Evolutionary conservation across 2,888 invertebrate genomes (phyloP).

Genomic region (Campoplex capitator): DNA sequence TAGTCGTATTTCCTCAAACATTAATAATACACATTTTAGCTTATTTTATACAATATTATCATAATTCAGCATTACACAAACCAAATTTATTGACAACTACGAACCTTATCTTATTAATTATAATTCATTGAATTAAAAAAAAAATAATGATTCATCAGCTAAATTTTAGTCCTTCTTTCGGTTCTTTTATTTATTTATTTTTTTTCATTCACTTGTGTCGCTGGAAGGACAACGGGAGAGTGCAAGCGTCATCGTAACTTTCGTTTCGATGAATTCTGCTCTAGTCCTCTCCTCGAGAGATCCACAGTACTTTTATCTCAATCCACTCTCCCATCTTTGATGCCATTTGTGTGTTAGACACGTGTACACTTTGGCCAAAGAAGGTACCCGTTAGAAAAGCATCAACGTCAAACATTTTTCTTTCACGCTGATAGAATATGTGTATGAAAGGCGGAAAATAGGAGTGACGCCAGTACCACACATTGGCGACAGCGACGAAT

Average conservation of each 20-base stretch:
- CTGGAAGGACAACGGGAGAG: background rate
- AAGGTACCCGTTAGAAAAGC: constrained; percentile 21
- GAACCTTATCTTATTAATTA: too few species aligned
- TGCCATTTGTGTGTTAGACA: constrained; percentile 39
- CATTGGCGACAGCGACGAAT: background rate
- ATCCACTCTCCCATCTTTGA: constrained; percentile 37
- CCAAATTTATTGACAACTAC: too few species aligned
- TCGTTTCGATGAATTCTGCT: constrained; percentile 34
- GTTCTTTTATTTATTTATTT: background rate
- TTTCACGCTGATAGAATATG: constrained; percentile 3
- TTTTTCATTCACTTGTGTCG: constrained; percentile 23
- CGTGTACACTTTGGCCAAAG: constrained; percentile 7
- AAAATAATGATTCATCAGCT: too few species aligned
- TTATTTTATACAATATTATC: too few species aligned
- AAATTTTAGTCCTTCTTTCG: too few species aligned
- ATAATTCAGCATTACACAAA: too few species aligned
- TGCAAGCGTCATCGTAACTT: constrained; percentile 18
- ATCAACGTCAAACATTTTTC: constrained; percentile 35
- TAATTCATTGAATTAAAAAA: too few species aligned
- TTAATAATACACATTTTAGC: too few species aligned
- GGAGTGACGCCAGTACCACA: background rate
- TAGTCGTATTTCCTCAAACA: too few species aligned
- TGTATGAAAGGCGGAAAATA: constrained; percentile 26
- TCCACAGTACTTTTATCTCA: constrained; percentile 30
- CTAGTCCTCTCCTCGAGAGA: background rate